Conservation (phyloP, 1,140 invertebrate species). For the Papilio xuthus region DNA sequence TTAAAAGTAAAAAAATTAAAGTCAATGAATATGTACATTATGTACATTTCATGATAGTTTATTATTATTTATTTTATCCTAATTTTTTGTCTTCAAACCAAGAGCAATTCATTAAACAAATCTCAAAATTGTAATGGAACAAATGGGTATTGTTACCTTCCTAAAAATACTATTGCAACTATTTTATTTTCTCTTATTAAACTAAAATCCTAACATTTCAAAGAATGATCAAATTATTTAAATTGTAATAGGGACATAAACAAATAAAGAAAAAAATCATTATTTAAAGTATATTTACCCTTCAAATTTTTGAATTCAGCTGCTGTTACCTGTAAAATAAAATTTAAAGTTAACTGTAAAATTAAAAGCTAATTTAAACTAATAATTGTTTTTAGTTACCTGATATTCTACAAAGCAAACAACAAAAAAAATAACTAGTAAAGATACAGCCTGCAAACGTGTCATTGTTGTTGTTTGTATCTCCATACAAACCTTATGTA, state of each 20-base stretch:
- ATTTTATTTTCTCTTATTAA: no score
- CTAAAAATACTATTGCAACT: no score
- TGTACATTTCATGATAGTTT: not conserved
- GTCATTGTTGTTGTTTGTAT: constrained; percentile 57
- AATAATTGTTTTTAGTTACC: not conserved
- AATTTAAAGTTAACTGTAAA: not conserved
- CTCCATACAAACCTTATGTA: constrained; percentile 60
- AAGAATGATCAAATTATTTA: no score
- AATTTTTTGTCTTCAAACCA: not conserved
- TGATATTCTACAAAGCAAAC: constrained; percentile 31
- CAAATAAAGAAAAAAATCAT: not conserved
- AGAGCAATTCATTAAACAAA: not conserved
- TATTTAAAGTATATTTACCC: not conserved
- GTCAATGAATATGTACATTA: not conserved
- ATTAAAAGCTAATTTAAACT: no score
- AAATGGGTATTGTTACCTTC: no score
- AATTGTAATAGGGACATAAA: no score
- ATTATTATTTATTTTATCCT: not conserved
- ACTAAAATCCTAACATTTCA: no score
- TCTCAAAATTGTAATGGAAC: no score
- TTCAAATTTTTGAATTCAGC: not conserved
- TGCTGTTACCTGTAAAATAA: not conserved
- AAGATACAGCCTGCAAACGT: constrained; percentile 49
- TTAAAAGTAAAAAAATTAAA: not conserved
- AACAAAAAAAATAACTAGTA: constrained; percentile 40